Percentiles rank a stretch among this genome's conserved stretches.
Evolutionary conservation across 2,113 vertebrate species (phyloP).

Genomic region (Psilopogon haemacephalus): DNA sequence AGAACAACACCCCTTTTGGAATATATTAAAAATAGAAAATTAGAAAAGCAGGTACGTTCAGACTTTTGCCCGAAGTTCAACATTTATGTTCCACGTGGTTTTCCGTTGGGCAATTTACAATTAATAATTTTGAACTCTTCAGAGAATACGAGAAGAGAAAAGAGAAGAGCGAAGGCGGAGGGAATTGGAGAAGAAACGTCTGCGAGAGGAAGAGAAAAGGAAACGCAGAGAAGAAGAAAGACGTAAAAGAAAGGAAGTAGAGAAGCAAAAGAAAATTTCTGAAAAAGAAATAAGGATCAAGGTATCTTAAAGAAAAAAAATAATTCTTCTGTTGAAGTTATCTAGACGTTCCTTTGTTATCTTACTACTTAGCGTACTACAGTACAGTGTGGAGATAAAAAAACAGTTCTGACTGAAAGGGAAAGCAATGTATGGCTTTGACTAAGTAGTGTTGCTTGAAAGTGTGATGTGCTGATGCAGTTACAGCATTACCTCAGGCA

Average conservation of each 20-base stretch:
- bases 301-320: slow-evolving; percentile 67
- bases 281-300: slow-evolving; percentile 94
- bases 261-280: slow-evolving; percentile 88
- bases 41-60: slow-evolving; percentile 94
- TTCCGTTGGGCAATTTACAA: neutral
- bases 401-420: neutral
- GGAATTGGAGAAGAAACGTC: slow-evolving; percentile 91
- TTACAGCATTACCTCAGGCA: neutral
- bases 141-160: slow-evolving; percentile 97
- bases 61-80: slow-evolving; percentile 49
- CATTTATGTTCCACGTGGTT: slow-evolving; percentile 24
- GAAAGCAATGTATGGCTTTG: neutral
- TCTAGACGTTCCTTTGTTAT: neutral
- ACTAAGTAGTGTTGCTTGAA: neutral
- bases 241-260: slow-evolving; percentile 88
- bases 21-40: slow-evolving; percentile 98
- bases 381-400: neutral
- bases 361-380: neutral
- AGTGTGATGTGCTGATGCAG: neutral
- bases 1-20: slow-evolving; percentile 96
- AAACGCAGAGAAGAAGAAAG: slow-evolving; percentile 92
- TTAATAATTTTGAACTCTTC: slow-evolving; percentile 4
- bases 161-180: slow-evolving; percentile 91
- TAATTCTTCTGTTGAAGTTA: neutral
- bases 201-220: slow-evolving; percentile 92